A percentile compares a stretch with the other conserved stretches of the same genome.
Conservation (phyloP, 1,140 invertebrate genomes). For the Plutomurus gul region DNA sequence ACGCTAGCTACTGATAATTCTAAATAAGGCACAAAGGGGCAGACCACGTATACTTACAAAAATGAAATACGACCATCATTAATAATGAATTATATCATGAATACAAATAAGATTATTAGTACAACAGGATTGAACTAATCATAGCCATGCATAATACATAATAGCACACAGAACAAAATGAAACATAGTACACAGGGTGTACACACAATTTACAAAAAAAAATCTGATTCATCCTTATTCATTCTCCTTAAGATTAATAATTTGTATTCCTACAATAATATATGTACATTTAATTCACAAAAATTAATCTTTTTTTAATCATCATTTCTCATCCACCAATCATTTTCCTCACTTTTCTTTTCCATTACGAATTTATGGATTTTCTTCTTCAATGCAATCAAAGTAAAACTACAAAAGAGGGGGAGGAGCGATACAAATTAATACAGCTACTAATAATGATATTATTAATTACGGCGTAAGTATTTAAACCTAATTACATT, state of each 20-base stretch:
- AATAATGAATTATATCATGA: constrained; percentile 16
- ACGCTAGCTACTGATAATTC: constrained; percentile 5
- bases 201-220: too few relatives aligned
- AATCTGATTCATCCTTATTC: too few relatives aligned
- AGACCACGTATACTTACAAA: constrained; percentile 18
- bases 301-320: not conserved
- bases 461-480: too few relatives aligned
- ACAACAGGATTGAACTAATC: not conserved
- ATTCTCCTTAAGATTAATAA: too few relatives aligned
- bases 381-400: not conserved
- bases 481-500: too few relatives aligned
- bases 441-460: not conserved
- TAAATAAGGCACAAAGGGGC: constrained; percentile 26
- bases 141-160: not conserved
- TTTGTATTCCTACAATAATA: too few relatives aligned
- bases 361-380: too few relatives aligned
- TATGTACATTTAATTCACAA: too few relatives aligned
- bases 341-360: not conserved
- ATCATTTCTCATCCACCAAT: not conserved
- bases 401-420: not conserved
- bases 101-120: constrained; percentile 17
- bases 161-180: not conserved
- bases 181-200: too few relatives aligned
- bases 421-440: constrained; percentile 1
- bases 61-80: constrained; percentile 18